Evolutionary conservation across 2,113 vertebrate species (phyloP).

Genomic region (Capra hircus): DNA sequence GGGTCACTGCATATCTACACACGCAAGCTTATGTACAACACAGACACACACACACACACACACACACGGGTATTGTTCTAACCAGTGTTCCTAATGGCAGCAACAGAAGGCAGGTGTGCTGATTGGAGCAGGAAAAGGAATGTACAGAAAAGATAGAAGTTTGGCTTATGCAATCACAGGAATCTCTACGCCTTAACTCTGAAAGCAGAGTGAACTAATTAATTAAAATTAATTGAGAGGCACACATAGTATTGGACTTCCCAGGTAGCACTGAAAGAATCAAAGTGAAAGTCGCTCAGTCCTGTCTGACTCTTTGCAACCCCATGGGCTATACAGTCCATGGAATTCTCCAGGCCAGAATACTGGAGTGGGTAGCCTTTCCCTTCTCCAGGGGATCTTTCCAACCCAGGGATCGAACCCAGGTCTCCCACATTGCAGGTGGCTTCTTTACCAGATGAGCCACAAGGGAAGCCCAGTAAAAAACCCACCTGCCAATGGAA

Average conservation of each 20-base stretch:
- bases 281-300: background rate
- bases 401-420: background rate
- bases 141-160: background rate
- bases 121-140: background rate
- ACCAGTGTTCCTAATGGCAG: background rate
- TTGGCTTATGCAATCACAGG: background rate
- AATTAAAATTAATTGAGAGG: background rate
- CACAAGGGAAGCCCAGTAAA: background rate
- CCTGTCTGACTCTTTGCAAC: background rate
- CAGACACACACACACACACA: background rate
- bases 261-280: background rate
- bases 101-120: background rate
- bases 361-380: background rate
- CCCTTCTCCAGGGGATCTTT: background rate
- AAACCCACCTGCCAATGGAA: background rate
- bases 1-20: background rate
- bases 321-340: background rate
- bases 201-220: background rate
- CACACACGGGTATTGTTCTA: fast-evolving
- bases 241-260: background rate
- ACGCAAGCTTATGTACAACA: fast-evolving
- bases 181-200: background rate
- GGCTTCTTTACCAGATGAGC: background rate
- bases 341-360: background rate
- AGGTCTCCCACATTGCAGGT: background rate